These are phyloP conservation scores for Mantis religiosa DNA, from an alignment of 2,888 invertebrate genomes.

Conservation along the genomic window DNA sequence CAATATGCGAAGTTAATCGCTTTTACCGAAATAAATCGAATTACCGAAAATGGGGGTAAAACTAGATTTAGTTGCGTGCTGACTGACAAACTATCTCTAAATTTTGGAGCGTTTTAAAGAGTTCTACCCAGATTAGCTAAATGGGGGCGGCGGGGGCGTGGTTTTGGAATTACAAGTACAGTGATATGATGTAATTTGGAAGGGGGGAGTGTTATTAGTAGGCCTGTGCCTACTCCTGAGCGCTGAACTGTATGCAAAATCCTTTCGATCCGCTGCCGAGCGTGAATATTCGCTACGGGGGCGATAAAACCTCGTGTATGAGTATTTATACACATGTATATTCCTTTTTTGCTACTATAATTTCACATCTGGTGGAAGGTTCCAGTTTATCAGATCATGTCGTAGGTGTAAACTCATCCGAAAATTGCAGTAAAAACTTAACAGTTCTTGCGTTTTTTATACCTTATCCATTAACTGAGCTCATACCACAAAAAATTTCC, in stretches of 20 bases:
- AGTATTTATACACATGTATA: not conserved
- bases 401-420: too few species aligned
- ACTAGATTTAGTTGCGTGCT: not conserved
- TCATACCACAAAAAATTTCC: too few species aligned
- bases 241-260: not conserved
- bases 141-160: not conserved
- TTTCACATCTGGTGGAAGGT: too few species aligned
- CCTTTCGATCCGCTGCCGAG: not conserved
- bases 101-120: slow-evolving; percentile 2
- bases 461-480: too few species aligned
- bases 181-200: not conserved
- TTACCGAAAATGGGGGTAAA: not conserved
- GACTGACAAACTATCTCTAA: slow-evolving; percentile 1
- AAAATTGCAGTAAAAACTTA: too few species aligned
- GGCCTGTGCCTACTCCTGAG: not conserved
- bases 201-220: too few species aligned
- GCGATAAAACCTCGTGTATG: not conserved
- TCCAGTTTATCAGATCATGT: too few species aligned
- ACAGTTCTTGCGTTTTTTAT: too few species aligned
- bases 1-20: not conserved
- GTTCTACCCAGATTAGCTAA: not conserved
- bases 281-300: not conserved
- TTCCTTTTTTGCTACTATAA: not conserved
- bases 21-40: slow-evolving; percentile 1
- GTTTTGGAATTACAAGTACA: not conserved